A percentile compares a stretch with the other conserved stretches of the same genome.
Evolutionary conservation across 2,797 vertebrate genomes (phyloP).

Genomic region (Semaprochilodus insignis): DNA sequence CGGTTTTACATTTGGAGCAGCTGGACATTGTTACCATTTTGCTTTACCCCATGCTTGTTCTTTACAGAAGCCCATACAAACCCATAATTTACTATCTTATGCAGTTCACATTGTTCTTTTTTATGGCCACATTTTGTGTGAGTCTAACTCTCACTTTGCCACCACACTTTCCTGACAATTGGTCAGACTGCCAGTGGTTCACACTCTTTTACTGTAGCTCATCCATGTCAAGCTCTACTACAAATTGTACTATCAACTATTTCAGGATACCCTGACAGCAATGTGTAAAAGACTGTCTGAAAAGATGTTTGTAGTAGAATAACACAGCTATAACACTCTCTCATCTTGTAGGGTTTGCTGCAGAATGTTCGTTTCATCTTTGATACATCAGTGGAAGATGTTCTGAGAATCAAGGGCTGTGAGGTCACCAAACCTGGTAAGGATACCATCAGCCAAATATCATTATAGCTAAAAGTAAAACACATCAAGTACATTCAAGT

Average conservation of each 20-base stretch:
- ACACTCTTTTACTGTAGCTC: too few species aligned
- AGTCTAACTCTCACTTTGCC: too few species aligned
- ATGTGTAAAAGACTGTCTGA: background rate
- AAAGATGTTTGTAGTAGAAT: background rate
- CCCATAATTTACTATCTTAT: too few species aligned
- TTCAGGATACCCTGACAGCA: background rate
- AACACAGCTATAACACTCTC: conserved; percentile 25
- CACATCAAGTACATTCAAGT: too few species aligned
- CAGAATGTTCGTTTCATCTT: conserved; percentile 92
- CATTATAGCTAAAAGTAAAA: too few species aligned
- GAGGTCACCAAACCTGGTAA: conserved; percentile 86
- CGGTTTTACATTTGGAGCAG: background rate
- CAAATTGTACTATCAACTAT: background rate
- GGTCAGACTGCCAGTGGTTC: background rate
- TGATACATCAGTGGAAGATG: conserved; percentile 86
- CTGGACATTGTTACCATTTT: too few species aligned
- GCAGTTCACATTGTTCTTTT: too few species aligned
- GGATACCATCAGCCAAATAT: conserved; percentile 33
- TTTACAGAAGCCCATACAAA: too few species aligned
- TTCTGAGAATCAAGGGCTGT: conserved; percentile 90
- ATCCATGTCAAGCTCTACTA: background rate
- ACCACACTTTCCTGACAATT: background rate
- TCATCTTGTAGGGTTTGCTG: conserved; percentile 86
- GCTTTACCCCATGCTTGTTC: too few species aligned
- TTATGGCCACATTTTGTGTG: too few species aligned